Evolutionary conservation across 2,888 invertebrate genomes (phyloP).

Genomic region (Drosophila pseudotalamancana): DNA sequence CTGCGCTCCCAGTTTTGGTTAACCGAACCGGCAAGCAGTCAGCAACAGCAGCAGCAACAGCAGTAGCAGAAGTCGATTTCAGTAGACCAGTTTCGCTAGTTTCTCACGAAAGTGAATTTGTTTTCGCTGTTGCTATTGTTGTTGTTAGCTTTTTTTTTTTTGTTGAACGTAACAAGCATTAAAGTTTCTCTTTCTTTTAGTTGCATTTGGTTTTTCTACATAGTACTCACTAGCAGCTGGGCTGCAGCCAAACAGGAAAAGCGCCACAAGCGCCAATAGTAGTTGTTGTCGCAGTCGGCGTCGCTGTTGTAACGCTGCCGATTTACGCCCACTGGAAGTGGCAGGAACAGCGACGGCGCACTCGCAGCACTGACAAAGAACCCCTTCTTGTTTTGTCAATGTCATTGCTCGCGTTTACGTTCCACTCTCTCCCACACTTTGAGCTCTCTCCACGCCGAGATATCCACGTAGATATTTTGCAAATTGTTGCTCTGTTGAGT

Average conservation of each 20-base stretch:
- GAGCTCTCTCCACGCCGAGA: conserved; percentile 1
- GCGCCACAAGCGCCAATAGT: conserved; percentile 33
- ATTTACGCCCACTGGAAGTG: conserved; percentile 1
- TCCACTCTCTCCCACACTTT: conserved; percentile 22
- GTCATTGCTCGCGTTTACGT: conserved; percentile 46
- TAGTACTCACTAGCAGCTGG: conserved; percentile 51
- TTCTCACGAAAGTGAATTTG: conserved; percentile 81
- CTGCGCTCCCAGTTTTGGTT: conserved; percentile 15
- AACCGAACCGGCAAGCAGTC: conserved; percentile 26
- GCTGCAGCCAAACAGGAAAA: conserved; percentile 54
- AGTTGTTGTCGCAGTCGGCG: conserved; percentile 24
- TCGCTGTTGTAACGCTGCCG: conserved; percentile 24
- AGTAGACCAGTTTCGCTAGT: conserved; percentile 80
- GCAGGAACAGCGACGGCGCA: conserved; percentile 22
- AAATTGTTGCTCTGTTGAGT: conserved; percentile 3
- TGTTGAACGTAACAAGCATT: conserved; percentile 57
- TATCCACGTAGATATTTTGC: conserved; percentile 28
- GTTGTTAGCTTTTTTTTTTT: conserved; percentile 4
- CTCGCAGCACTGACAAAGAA: conserved; percentile 62
- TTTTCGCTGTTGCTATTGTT: conserved; percentile 42
- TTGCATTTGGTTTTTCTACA: conserved; percentile 5
- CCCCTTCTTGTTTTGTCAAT: conserved; percentile 48
- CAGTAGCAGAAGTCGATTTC: conserved; percentile 6
- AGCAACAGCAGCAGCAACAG: conserved; percentile 5
- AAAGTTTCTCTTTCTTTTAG: conserved; percentile 71